Evolutionary conservation across 2,113 vertebrate species (phyloP).

Genomic region (Jacana jacana): DNA sequence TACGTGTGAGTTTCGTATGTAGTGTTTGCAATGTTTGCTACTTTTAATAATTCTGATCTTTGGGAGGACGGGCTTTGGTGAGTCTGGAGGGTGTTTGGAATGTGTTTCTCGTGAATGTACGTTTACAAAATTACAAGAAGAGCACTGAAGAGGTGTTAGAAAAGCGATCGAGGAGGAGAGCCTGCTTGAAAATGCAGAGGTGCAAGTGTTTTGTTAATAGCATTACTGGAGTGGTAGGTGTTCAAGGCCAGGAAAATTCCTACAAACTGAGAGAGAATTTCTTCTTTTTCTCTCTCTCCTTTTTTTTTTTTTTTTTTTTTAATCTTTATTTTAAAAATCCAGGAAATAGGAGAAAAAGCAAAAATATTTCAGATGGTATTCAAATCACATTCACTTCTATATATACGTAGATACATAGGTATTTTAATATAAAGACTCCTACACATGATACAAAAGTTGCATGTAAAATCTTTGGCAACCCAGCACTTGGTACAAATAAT

Average conservation of each 20-base stretch:
- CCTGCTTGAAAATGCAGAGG: neutral
- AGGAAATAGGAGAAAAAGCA: neutral
- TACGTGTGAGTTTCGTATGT: neutral
- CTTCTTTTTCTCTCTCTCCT: neutral
- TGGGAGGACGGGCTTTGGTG: neutral
- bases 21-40: neutral
- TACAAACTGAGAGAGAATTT: neutral
- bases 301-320: neutral
- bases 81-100: neutral
- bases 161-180: neutral
- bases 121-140: neutral
- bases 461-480: conserved; percentile 65
- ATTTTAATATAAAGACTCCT: conserved; percentile 61
- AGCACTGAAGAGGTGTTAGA: neutral
- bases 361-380: conserved; percentile 35
- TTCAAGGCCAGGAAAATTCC: neutral
- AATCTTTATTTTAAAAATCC: neutral
- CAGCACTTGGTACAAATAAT: conserved; percentile 64
- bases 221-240: neutral
- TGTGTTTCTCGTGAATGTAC: neutral
- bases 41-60: neutral
- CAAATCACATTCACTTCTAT: conserved; percentile 34
- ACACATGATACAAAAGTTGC: conserved; percentile 64
- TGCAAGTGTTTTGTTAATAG: neutral
- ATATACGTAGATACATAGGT: neutral